Base-by-base conservation (phyloP, 2,888 invertebrate species). In the Athetis lepigone region DNA sequence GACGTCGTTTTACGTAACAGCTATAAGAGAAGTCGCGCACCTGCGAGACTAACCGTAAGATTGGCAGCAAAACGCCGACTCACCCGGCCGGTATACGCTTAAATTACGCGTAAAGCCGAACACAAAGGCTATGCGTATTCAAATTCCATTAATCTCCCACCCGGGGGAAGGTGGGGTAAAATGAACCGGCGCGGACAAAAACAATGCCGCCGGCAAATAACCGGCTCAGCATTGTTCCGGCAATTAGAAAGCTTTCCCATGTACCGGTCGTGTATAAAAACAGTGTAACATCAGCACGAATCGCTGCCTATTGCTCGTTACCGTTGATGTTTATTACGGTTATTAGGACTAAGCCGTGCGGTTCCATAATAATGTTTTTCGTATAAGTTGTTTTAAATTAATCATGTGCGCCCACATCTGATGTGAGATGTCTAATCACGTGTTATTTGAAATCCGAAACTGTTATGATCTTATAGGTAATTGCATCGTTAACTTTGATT, bases 201-300 rank as follows among this genome's bases (percentile, higher is more conserved):
- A 95, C 94, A 95, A 95, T 94, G 94, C 93, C 94, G 92, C 90
- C 90, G 93, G 94, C 94, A 92, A 93, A 95, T 94, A 94, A 94
- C 94, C 93, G 91, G 94, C 93, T 94, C 94, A 92, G 94, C 94
- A 94, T 95, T 95, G 95, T 95, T 94, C 93, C 94, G 94, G 93
- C 95, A 95, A 95, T 95, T 95, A 95, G 95, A 95, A 94, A 95
- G 95, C 94, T 95, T 95, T 95, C 93, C 94, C 94, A 93, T 94
- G 94, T 94, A 94, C 92, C 91, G 92, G 92, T 86, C 93, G 93
- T 93, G 94, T 94, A 94, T 95, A 94, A 94, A 94, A 95, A 95
- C 94, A 94, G 90, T 92, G 94, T 93, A 93, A 93, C 94, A 94
- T 93, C 93, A 93, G 94, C 94, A 93, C 92, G 94, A 93, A 93